These are phyloP conservation scores for Rhagoletis pomonella DNA, from an alignment of 1,140 invertebrate species.

Conservation along the genomic window DNA sequence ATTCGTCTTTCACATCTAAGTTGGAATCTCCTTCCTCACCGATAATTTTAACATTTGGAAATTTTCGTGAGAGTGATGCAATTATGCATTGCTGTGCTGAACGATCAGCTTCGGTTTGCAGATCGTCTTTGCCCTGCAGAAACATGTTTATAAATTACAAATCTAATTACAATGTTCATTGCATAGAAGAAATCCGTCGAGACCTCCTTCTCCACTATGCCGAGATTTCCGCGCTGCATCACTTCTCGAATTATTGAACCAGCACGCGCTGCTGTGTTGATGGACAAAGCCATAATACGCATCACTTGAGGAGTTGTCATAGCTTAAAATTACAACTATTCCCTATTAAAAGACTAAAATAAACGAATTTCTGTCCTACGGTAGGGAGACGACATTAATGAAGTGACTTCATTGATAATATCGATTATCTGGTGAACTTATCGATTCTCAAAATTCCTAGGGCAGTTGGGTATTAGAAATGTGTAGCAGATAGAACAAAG, in stretches of 20 bases:
- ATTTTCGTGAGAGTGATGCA: constrained; percentile 86
- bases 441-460: background rate
- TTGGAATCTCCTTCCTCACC: constrained; percentile 89
- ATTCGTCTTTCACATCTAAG: constrained; percentile 80
- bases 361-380: no score
- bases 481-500: no score
- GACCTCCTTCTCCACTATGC: constrained; percentile 83
- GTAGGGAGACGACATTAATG: no score
- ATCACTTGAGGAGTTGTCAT: constrained; percentile 74
- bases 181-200: background rate
- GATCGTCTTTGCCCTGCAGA: constrained; percentile 86
- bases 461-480: no score
- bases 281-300: constrained; percentile 75
- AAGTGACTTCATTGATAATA: background rate
- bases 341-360: no score
- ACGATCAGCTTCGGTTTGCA: constrained; percentile 98
- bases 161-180: background rate
- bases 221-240: constrained; percentile 89
- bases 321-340: constrained; percentile 1
- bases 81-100: constrained; percentile 95
- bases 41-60: constrained; percentile 91
- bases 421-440: background rate
- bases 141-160: constrained; percentile 49
- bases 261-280: constrained; percentile 86
- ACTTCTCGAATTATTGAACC: constrained; percentile 94